Conservation (phyloP, 1,140 invertebrate genomes). For the Nasonia giraulti region DNA sequence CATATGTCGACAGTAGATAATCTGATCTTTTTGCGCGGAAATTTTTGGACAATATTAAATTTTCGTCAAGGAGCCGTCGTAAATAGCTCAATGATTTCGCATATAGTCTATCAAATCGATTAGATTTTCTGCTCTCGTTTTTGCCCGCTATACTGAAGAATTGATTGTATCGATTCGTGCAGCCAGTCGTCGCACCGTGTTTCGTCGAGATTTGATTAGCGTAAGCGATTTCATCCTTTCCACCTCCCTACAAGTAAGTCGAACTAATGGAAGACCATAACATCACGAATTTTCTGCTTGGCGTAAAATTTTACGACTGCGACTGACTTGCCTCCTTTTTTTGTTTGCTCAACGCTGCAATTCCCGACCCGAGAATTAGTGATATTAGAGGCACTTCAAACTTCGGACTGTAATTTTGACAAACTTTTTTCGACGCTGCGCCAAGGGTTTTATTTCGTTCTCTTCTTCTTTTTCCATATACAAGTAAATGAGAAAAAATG, state of each 20-base stretch:
- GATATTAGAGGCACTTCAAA: background rate
- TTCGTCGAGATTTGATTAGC: slow-evolving; percentile 9
- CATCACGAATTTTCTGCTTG: slow-evolving; percentile 2
- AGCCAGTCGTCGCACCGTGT: background rate
- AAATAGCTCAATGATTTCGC: background rate
- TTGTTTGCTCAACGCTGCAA: background rate
- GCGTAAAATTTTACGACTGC: slow-evolving; percentile 27
- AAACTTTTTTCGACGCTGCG: too few species aligned
- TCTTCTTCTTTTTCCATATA: background rate
- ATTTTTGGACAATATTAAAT: background rate
- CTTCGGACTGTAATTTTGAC: background rate
- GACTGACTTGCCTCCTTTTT: background rate
- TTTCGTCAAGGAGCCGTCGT: too few species aligned
- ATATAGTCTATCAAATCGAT: background rate
- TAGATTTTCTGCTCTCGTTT: background rate
- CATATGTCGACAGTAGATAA: background rate
- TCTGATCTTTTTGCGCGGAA: background rate
- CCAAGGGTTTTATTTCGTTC: background rate
- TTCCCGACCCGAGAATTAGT: background rate
- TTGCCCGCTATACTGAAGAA: background rate
- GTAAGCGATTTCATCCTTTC: background rate
- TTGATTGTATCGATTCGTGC: background rate
- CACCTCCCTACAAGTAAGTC: background rate
- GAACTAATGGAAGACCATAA: slow-evolving; percentile 5
- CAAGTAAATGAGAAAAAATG: background rate